Evolutionary conservation across 1,140 invertebrate genomes (phyloP).

Genomic region (Daktulosphaira vitifoliae): DNA sequence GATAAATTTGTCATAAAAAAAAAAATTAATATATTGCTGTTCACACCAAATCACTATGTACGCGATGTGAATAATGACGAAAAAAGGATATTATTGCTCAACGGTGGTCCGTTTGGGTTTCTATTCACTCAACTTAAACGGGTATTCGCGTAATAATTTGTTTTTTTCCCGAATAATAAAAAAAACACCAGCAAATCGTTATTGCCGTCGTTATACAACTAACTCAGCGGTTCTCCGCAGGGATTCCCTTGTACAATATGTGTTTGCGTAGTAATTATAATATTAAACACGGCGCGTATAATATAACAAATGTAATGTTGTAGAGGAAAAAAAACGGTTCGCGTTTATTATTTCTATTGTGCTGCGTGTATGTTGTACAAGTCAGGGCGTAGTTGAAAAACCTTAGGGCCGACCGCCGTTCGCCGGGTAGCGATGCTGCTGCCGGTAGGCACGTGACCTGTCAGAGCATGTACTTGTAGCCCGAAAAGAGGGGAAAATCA

Average conservation of each 20-base stretch:
- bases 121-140: too few species aligned
- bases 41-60: too few species aligned
- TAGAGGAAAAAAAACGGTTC: too few species aligned
- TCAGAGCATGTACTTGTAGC: neutral
- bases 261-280: neutral
- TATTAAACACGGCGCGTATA: neutral
- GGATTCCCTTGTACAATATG: neutral
- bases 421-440: conserved; percentile 5
- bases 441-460: conserved; percentile 19
- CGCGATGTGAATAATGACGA: too few species aligned
- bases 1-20: too few species aligned
- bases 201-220: neutral
- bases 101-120: too few species aligned
- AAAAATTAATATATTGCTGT: too few species aligned
- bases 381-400: neutral
- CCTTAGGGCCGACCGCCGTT: neutral
- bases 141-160: too few species aligned
- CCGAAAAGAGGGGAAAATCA: neutral
- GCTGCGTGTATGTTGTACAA: neutral
- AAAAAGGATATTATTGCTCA: too few species aligned
- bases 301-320: too few species aligned
- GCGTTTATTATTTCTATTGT: conserved; percentile 28
- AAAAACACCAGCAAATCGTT: neutral
- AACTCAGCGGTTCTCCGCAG: too few species aligned
- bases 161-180: too few species aligned